Conservation (phyloP, 2,113 vertebrate genomes). For the Monopterus albus region DNA sequence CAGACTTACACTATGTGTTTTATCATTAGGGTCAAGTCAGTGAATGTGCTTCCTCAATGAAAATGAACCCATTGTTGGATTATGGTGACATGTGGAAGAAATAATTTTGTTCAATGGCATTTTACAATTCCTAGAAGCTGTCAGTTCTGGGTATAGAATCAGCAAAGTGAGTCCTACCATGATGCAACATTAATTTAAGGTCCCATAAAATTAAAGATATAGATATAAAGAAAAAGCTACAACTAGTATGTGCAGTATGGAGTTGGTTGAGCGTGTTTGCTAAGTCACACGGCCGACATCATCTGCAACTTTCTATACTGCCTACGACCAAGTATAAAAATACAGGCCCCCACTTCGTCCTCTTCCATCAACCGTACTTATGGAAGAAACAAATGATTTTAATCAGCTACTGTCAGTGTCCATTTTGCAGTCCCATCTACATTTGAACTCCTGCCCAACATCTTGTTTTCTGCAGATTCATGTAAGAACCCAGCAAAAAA, state of each 20-base stretch:
- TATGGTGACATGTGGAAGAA: constrained; percentile 24
- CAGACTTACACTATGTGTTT: constrained; percentile 53
- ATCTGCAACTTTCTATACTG: constrained; percentile 1
- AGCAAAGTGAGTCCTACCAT: background rate
- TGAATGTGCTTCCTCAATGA: constrained; percentile 9
- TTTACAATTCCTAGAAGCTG: background rate
- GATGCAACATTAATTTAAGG: background rate
- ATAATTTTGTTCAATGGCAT: constrained; percentile 4
- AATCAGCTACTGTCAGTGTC: constrained; percentile 63
- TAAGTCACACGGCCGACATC: background rate
- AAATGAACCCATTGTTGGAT: constrained; percentile 16
- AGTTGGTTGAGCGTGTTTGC: background rate
- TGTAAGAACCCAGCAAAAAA: constrained; percentile 65
- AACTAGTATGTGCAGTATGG: background rate
- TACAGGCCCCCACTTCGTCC: constrained; percentile 23
- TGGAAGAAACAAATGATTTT: constrained; percentile 52
- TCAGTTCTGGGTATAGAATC: background rate
- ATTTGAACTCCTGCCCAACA: constrained; percentile 50
- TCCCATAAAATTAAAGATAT: background rate
- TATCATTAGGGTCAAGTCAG: constrained; percentile 13
- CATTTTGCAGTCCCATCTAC: constrained; percentile 48
- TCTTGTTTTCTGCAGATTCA: constrained; percentile 59
- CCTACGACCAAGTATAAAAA: constrained; percentile 20
- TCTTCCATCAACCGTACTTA: constrained; percentile 27
- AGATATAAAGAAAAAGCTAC: background rate